Conservation (phyloP, 2,888 invertebrate genomes). For the Bimastos eiseni region DNA sequence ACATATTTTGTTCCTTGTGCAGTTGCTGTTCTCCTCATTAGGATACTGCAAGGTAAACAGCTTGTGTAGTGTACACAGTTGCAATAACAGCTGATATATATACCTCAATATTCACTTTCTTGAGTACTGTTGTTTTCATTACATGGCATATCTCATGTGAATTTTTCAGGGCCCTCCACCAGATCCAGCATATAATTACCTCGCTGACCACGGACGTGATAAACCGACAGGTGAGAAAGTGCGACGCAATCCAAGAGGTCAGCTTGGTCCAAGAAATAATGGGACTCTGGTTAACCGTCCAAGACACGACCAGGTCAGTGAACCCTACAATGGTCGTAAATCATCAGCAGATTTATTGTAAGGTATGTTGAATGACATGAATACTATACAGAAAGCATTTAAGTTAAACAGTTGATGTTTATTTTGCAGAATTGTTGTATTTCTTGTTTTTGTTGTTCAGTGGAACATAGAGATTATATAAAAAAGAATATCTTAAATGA, state of each 20-base stretch:
- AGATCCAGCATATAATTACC: conserved; percentile 18
- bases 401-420: background rate
- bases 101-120: background rate
- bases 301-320: conserved; percentile 13
- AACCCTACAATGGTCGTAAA: background rate
- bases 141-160: background rate
- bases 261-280: conserved; percentile 2
- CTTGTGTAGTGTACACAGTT: background rate
- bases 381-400: background rate
- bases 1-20: background rate
- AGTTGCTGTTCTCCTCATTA: background rate
- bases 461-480: background rate
- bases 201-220: background rate
- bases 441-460: background rate
- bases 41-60: no score
- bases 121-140: background rate
- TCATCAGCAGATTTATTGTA: background rate
- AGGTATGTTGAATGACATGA: background rate
- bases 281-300: background rate
- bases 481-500: background rate
- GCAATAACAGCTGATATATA: background rate
- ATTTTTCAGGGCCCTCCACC: conserved; percentile 23
- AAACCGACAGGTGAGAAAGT: background rate
- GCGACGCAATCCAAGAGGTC: background rate
- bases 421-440: background rate